phyloP scores from a whole-genome alignment of 2,113 vertebrate genomes.

The Spea multiplicata region DNA sequence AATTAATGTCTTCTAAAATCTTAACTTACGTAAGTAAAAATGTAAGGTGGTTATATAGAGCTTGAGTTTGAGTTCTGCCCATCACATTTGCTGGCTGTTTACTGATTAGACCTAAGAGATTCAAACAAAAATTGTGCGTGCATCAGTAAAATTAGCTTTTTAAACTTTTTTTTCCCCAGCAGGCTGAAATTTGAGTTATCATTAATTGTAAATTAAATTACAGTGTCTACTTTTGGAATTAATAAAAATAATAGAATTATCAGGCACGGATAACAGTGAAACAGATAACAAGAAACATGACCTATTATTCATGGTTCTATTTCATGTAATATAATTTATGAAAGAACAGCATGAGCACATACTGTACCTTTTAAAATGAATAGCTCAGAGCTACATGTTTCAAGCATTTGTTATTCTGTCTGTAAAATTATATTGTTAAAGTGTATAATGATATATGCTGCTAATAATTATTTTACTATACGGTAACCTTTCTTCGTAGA shows the following conservation, averaged over 20 bases:
- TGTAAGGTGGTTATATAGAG: too few relatives aligned
- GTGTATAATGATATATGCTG: too few relatives aligned
- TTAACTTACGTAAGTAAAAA: too few relatives aligned
- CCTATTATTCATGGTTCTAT: constrained; percentile 15
- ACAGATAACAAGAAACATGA: constrained; percentile 19
- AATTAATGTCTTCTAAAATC: too few relatives aligned
- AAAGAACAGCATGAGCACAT: constrained; percentile 19
- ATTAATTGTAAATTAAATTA: constrained; percentile 23
- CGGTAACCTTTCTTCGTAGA: too few relatives aligned
- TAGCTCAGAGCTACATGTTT: neutral
- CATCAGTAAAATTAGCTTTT: neutral
- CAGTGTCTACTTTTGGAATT: neutral
- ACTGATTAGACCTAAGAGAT: too few relatives aligned
- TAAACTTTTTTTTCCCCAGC: neutral
- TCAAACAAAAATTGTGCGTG: neutral
- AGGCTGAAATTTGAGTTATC: neutral
- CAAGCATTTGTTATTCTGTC: neutral
- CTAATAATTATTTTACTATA: too few relatives aligned
- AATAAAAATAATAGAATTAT: constrained; percentile 21
- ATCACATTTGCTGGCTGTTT: too few relatives aligned
- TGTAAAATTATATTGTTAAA: too few relatives aligned
- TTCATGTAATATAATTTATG: constrained; percentile 30
- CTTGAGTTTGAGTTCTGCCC: too few relatives aligned
- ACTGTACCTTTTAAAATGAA: constrained; percentile 4
- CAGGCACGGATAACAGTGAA: neutral